Percentiles rank a stretch among this genome's conserved stretches.
These are phyloP conservation scores for Rugalucina vietnamica DNA, from an alignment of 2,888 invertebrate genomes.

Conservation along the genomic window DNA sequence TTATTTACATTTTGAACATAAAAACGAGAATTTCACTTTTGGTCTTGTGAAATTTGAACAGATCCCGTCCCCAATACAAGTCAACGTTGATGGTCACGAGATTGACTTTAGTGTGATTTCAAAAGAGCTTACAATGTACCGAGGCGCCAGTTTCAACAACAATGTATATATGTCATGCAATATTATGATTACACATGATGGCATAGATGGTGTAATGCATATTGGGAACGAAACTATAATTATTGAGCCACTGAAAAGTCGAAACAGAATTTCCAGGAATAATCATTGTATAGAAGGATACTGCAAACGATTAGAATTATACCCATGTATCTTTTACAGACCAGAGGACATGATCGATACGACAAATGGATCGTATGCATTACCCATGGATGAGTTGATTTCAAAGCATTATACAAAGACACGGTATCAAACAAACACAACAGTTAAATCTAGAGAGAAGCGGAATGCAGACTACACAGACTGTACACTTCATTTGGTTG, in stretches of 20 bases:
- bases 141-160: not conserved
- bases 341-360: conserved; percentile 11
- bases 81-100: not conserved
- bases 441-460: not conserved
- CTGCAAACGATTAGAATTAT: not conserved
- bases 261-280: not conserved
- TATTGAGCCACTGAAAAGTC: conserved; percentile 33
- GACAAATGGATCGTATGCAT: not conserved
- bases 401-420: not conserved
- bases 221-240: conserved; percentile 29
- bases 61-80: not conserved
- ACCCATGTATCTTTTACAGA: conserved; percentile 29
- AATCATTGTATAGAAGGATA: not conserved
- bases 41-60: not conserved
- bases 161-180: not conserved
- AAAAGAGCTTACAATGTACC: not conserved
- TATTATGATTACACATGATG: conserved; percentile 10
- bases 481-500: conserved; percentile 76
- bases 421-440: not conserved
- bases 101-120: not conserved
- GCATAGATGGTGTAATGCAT: conserved; percentile 37
- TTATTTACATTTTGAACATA: not conserved
- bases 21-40: not conserved
- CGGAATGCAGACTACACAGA: conserved; percentile 40
- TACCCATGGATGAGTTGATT: not conserved